Percentiles rank a stretch among this genome's conserved stretches.
Evolutionary conservation across 37 sponge, comb jelly and placozoan genomes (phyloP).

Genomic region (Ephydatia muelleri): DNA sequence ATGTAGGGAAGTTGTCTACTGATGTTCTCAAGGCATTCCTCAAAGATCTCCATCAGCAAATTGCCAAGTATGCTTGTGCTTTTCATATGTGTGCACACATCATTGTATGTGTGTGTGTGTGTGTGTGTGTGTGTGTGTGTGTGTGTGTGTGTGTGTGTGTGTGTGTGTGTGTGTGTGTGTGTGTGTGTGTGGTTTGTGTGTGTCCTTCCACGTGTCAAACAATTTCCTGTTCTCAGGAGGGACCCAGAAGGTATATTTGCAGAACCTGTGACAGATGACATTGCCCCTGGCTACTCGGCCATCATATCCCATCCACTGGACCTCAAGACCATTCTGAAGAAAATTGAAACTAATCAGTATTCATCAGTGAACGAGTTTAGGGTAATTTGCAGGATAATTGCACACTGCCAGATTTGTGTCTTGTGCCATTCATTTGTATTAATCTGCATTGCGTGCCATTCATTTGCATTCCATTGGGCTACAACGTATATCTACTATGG

Average conservation of each 20-base stretch:
- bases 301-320: conserved; percentile 96
- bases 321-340: conserved; percentile 79
- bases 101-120: too few relatives aligned
- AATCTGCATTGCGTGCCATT: too few relatives aligned
- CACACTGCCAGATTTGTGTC: background rate
- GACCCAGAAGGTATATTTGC: conserved; percentile 92
- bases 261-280: conserved; percentile 94
- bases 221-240: conserved; percentile 43
- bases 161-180: background rate
- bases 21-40: conserved; percentile 51
- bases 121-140: background rate
- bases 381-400: conserved; percentile 10
- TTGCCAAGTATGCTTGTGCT: conserved; percentile 28
- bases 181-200: background rate
- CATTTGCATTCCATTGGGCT: too few relatives aligned
- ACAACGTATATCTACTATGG: too few relatives aligned
- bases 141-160: background rate
- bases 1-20: conserved; percentile 39
- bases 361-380: conserved; percentile 73
- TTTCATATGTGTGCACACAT: too few relatives aligned
- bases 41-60: conserved; percentile 40
- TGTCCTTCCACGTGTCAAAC: background rate
- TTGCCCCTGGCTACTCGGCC: conserved; percentile 95
- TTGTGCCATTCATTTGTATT: too few relatives aligned
- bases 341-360: conserved; percentile 72